A percentile compares a stretch with the other conserved stretches of the same genome.
Conservation (phyloP, 2,113 vertebrate species). For the Heterochromis multidens region DNA sequence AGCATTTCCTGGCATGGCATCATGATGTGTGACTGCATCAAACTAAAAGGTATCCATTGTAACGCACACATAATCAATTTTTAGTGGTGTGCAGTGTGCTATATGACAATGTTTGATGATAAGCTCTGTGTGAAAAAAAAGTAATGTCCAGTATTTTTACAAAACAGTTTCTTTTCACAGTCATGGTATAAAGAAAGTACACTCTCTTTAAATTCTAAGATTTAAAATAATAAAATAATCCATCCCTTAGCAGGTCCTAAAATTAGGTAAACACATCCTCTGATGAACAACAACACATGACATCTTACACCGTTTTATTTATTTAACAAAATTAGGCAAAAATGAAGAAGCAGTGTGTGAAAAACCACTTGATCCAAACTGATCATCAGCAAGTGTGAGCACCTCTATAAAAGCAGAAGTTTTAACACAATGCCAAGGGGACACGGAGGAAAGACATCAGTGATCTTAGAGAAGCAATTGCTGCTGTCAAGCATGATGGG, state of each 20-base stretch:
- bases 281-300: neutral
- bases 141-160: neutral
- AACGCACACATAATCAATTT: slow-evolving; percentile 57
- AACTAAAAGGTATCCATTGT: slow-evolving; percentile 65
- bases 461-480: neutral
- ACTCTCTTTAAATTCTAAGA: too few relatives aligned
- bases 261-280: neutral
- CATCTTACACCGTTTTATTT: neutral
- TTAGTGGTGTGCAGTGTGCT: neutral
- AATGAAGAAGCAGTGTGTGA: neutral
- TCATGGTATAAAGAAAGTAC: neutral
- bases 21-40: neutral
- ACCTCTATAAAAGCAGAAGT: neutral
- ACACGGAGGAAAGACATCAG: neutral
- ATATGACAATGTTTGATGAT: slow-evolving; percentile 41
- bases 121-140: neutral
- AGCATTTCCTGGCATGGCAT: slow-evolving; percentile 4
- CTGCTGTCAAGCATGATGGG: neutral
- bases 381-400: neutral
- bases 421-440: neutral
- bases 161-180: neutral
- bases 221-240: too few relatives aligned
- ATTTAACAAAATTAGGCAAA: neutral
- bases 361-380: neutral
- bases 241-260: neutral